Conservation (phyloP, 1,140 invertebrate species). For the Coelopa frigida region DNA sequence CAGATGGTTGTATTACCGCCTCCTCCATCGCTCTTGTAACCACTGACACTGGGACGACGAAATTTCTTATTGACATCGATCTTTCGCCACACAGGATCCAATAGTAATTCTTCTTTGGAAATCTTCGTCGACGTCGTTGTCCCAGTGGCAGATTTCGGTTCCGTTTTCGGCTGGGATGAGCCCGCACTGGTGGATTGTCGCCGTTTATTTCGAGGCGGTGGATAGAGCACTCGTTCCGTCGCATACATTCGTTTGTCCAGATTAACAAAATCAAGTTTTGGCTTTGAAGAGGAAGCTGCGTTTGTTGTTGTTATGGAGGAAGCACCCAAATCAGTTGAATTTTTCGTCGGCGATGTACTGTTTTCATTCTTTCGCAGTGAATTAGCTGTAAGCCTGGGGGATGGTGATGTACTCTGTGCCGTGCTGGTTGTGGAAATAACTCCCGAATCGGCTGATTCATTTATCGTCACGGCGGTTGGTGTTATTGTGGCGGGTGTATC, state of each 20-base stretch:
- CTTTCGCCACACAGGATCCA: conserved; percentile 54
- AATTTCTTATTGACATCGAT: conserved; percentile 57
- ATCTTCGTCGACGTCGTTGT: no score
- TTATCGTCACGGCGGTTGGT: conserved; percentile 46
- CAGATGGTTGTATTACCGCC: conserved; percentile 50
- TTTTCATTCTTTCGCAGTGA: conserved; percentile 4
- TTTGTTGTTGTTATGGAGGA: no score
- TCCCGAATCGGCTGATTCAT: conserved; percentile 86
- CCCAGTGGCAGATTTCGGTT: conserved; percentile 45
- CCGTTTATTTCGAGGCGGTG: conserved; percentile 63
- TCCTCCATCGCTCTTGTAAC: conserved; percentile 51
- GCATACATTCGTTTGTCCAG: conserved; percentile 60
- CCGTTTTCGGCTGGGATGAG: conserved; percentile 30
- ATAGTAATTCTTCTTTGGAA: conserved; percentile 46
- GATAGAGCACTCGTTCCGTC: conserved; percentile 67
- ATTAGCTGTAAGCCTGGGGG: conserved; percentile 41
- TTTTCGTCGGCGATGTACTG: no score
- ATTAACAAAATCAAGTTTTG: conserved; percentile 52
- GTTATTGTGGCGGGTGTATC: neutral
- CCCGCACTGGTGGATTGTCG: conserved; percentile 37
- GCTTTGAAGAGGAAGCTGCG: conserved; percentile 35
- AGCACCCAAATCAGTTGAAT: no score
- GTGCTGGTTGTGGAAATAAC: conserved; percentile 63
- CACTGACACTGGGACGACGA: conserved; percentile 49
- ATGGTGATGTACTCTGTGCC: conserved; percentile 75